Evolutionary conservation across 2,113 vertebrate genomes (phyloP), one percentile per base, ranked within the genome.

Genomic region (Vimba vimba): DNA sequence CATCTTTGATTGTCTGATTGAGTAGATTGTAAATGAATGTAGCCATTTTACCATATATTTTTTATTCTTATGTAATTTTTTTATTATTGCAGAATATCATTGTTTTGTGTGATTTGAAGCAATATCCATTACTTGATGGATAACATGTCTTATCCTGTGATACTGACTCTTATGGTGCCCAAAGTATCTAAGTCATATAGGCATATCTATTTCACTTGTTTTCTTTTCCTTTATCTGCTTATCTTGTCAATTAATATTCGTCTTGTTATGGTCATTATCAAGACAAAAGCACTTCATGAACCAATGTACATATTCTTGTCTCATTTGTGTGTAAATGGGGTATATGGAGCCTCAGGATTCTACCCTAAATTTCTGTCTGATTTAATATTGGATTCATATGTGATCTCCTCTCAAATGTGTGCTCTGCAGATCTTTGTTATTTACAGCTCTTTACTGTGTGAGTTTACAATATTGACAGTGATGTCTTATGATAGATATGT

Each of bases 401-500:
- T 59, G 52, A 87, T 74, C 64, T 87, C 33, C 39, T 79, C 25
- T 82, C 52, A 84, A 39, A 82, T 71, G 75, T 87, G 86, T 79
- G 76, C 43, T 79, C 27, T 69, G 30, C 86, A 87, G 2, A 23
- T 23, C 23, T 52, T 36, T 87, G 86, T 87, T 17, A 87, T 87
- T 17, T 87, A 87, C 45, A 79, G 74, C 30, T 87, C 86, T n/a
- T 79, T 87, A 43, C 57, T 87, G 17, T 87, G 62, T 79, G 86
- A 87, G 39, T 84, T 79, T 15, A 87, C 86, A 17, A 84, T 77
- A 60, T 59, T 87, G 71, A 83, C 83, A 25, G 66, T 87, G 45
- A 87, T 87, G 86, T 76, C 86, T 79, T 87, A 87, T 66, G 86
- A 87, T 11, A 71, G 86, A 79, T 87, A 87, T 62, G 75, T 87